phyloP scores from a whole-genome alignment of 2,797 vertebrate species.

The Danio tinwini region DNA sequence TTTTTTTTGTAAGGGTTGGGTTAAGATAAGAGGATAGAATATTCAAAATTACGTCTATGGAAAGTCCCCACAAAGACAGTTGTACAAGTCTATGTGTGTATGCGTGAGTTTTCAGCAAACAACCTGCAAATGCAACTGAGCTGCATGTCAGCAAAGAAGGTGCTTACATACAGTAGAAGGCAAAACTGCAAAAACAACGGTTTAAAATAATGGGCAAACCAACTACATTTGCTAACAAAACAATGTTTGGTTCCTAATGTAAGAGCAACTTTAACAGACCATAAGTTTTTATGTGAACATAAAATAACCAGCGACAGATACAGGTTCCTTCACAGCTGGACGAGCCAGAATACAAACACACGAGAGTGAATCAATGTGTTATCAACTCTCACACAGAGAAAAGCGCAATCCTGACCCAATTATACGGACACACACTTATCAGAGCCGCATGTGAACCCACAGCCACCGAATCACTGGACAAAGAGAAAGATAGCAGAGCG shows the following conservation, averaged over 20 bases:
- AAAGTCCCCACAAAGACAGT: too few species aligned
- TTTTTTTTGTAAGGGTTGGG: too few species aligned
- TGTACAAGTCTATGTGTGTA: too few species aligned
- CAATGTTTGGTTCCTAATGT: not conserved
- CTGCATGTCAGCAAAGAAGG: not conserved
- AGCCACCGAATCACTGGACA: constrained; percentile 18
- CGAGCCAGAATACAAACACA: constrained; percentile 11
- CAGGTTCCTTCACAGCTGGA: not conserved
- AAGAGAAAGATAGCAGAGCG: not conserved
- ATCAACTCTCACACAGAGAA: constrained; percentile 31
- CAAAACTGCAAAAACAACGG: not conserved
- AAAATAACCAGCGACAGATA: not conserved
- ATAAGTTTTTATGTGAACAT: not conserved
- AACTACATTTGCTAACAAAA: not conserved
- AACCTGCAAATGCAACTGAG: not conserved
- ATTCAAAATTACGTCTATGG: too few species aligned
- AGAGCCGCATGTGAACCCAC: constrained; percentile 2
- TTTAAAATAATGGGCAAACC: not conserved
- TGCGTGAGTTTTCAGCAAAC: not conserved
- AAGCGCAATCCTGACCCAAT: constrained; percentile 34
- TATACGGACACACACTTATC: constrained; percentile 36
- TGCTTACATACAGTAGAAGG: not conserved
- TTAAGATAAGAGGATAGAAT: too few species aligned
- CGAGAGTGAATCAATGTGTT: constrained; percentile 11
- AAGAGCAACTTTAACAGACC: not conserved